Evolutionary conservation across 2,113 vertebrate species (phyloP).

Genomic region (Malaclemys terrapin): DNA sequence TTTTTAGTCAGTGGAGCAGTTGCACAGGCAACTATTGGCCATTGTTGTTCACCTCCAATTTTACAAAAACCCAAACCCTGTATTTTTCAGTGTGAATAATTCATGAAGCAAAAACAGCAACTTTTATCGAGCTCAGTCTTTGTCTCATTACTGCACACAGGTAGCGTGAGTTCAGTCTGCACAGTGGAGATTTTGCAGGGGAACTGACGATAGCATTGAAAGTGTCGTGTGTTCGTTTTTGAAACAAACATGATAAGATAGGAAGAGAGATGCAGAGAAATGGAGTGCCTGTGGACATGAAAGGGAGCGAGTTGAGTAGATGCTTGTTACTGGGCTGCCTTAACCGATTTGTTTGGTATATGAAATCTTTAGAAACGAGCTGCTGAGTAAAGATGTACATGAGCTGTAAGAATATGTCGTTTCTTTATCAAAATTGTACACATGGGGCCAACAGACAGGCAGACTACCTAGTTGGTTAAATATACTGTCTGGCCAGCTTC

Average conservation of each 20-base stretch:
- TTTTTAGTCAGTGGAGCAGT: background rate
- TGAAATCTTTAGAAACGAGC: background rate
- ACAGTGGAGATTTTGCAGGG: background rate
- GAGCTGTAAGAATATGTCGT: background rate
- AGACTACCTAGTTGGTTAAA: background rate
- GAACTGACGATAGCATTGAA: background rate
- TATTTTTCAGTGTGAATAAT: background rate
- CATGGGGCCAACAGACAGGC: background rate
- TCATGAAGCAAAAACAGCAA: background rate
- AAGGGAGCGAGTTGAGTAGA: background rate
- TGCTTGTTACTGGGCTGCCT: background rate
- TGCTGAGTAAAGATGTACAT: background rate
- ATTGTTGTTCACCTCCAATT: accelerated
- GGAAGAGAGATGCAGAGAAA: accelerated
- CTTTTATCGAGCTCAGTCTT: background rate
- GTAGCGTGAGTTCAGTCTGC: background rate
- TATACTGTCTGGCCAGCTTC: conserved; percentile 5
- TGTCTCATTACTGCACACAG: accelerated
- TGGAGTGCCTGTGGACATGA: background rate
- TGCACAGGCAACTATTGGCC: background rate
- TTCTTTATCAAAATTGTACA: background rate
- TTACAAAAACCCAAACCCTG: accelerated
- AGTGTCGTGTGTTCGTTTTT: background rate
- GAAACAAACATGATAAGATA: background rate
- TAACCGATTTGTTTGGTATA: background rate